phyloP scores from a whole-genome alignment of 2,113 vertebrate species.

The Tetrao urogallus region DNA sequence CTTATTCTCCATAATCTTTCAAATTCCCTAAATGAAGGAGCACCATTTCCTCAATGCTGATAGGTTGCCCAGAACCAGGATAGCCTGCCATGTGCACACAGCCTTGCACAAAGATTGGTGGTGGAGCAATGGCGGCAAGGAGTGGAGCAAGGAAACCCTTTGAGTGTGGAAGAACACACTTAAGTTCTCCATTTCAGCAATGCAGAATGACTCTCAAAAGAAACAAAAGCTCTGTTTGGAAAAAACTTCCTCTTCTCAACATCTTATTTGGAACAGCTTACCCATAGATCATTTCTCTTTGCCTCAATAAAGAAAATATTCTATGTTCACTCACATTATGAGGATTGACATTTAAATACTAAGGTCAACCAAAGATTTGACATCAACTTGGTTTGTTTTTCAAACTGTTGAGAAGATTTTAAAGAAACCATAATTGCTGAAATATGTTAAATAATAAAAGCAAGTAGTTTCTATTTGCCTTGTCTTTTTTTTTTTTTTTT shows the following conservation, averaged over 20 bases:
- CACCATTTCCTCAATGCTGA: not conserved
- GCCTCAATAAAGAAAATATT: not conserved
- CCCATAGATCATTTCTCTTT: not conserved
- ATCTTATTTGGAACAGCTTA: not conserved
- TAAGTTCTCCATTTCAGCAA: not conserved
- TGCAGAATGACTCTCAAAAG: not conserved
- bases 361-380: not conserved
- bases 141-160: not conserved
- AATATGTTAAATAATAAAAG: constrained; percentile 43
- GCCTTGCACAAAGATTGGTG: not conserved
- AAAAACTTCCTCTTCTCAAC: not conserved
- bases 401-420: constrained; percentile 47
- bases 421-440: constrained; percentile 30
- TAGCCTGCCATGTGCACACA: not conserved
- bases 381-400: constrained; percentile 15
- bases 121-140: not conserved
- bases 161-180: not conserved
- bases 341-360: not conserved
- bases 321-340: not conserved
- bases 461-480: constrained; percentile 45
- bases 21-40: not conserved
- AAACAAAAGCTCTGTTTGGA: not conserved
- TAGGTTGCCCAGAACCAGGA: not conserved
- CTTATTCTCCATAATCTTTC: not conserved
- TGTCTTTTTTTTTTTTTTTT: not conserved